Evolutionary conservation across 2,888 invertebrate genomes (phyloP), one percentile per base, ranked within the genome.

Genomic region (Calliopum simillimum): DNA sequence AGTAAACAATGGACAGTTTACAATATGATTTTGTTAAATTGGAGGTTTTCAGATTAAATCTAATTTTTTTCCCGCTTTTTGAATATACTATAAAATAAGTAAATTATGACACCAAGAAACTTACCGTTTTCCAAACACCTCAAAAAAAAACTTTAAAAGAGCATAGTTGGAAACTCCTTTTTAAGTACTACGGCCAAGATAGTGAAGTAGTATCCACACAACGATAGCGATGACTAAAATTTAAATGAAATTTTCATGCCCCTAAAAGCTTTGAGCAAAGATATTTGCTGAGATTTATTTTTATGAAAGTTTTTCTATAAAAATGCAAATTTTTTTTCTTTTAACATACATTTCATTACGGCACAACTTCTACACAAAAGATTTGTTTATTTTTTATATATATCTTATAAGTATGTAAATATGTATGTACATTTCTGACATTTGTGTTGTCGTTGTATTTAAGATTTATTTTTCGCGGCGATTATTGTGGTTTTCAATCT

Each of bases 261-360:
- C 53, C 53, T 11, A 33, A 33, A 33, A 19, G 13, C 23, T 11
- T 23, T 5, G 23, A 23, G 53, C 53, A 58, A 64, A 53, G 47
- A 49, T 43, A 70, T 51, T 66, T 65, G 67, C 68, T 71, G 68
- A 70, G 64, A 74, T 73, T 74, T 76, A 73, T 76, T 73, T 68
- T 16, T 71, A 69, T 55, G 68, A 78, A 78, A 78, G 73, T 79
- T 79, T 79, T 78, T 77, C 79, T 72, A 79, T 79, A 78, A 79
- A 79, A 78, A 79, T 79, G 79, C 76, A 76, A 79, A 79, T 79
- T 76, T 74, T 75, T 69, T 73, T 16, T 68, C 55, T 67, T 67
- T 71, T 73, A 49, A 19, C 16, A 19, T 53, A 23, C 19, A 53
- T 23, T 23, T 23, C 21, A 23, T 53, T 53, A 13, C 14, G 13